Evolutionary conservation across 1,140 invertebrate genomes (phyloP).

Genomic region (Mya arenaria): DNA sequence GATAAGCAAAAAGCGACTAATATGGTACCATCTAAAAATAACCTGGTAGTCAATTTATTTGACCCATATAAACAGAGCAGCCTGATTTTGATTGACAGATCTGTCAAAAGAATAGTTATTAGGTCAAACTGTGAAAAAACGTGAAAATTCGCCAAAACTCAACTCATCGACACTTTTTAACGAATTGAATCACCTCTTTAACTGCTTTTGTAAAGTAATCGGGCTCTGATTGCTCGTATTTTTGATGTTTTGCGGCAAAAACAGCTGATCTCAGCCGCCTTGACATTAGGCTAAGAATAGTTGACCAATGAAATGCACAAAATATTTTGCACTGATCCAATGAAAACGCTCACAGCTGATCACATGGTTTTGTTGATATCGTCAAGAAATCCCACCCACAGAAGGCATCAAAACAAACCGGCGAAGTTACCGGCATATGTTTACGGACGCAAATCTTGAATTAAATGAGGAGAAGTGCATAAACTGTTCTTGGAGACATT

Average conservation of each 20-base stretch:
- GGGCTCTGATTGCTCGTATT: background rate
- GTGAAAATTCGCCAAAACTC: too few relatives aligned
- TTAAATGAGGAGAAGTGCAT: conserved; percentile 28
- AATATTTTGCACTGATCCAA: conserved; percentile 53
- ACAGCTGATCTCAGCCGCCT: conserved; percentile 45
- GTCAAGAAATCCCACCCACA: conserved; percentile 65
- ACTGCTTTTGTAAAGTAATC: background rate
- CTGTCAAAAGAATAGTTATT: background rate
- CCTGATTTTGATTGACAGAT: conserved; percentile 37
- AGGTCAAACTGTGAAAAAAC: conserved; percentile 5
- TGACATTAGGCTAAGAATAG: conserved; percentile 43
- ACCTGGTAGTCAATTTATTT: conserved; percentile 16
- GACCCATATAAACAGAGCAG: conserved; percentile 41
- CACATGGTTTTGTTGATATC: conserved; percentile 74
- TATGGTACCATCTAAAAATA: conserved; percentile 20
- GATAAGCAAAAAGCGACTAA: too few relatives aligned
- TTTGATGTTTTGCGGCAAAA: conserved; percentile 6
- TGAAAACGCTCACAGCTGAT: conserved; percentile 30
- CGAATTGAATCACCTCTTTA: background rate
- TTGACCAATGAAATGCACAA: conserved; percentile 59
- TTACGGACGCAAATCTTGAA: conserved; percentile 58
- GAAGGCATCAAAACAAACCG: conserved; percentile 79
- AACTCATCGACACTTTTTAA: too few relatives aligned
- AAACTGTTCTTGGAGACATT: background rate
- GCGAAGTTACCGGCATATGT: conserved; percentile 76